phyloP scores from a whole-genome alignment of 2,888 invertebrate genomes.

The Volucella inanis region DNA sequence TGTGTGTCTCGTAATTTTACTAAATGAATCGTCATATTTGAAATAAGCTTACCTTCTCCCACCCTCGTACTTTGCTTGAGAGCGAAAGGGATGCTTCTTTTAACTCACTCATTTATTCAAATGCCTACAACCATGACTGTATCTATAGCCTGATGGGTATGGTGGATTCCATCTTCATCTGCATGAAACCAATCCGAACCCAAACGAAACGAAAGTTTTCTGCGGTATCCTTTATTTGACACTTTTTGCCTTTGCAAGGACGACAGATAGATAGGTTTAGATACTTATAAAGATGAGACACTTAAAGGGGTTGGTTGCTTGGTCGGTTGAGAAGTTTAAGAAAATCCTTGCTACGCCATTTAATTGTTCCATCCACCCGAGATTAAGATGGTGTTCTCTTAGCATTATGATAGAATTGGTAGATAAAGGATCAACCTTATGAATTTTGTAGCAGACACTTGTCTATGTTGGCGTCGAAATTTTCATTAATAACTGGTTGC shows the following conservation, averaged over 20 bases:
- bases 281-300: conserved; percentile 5
- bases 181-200: conserved; percentile 37
- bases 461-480: conserved; percentile 62
- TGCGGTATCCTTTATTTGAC: conserved; percentile 73
- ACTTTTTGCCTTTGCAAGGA: conserved; percentile 63
- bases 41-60: conserved; percentile 35
- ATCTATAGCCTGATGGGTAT: background rate
- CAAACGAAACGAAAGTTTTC: conserved; percentile 60
- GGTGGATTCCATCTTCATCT: conserved; percentile 44
- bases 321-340: conserved; percentile 4
- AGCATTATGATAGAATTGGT: conserved; percentile 63
- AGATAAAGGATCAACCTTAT: conserved; percentile 72
- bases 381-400: conserved; percentile 56
- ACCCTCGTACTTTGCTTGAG: background rate
- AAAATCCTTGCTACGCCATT: conserved; percentile 31
- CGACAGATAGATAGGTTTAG: conserved; percentile 24
- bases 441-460: conserved; percentile 68
- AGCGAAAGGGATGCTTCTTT: conserved; percentile 47
- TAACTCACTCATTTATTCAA: conserved; percentile 35
- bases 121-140: conserved; percentile 32
- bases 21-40: conserved; percentile 74
- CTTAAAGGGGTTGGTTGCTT: too few relatives aligned
- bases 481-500: conserved; percentile 74
- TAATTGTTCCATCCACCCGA: conserved; percentile 60
- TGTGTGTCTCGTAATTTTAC: conserved; percentile 68